These are phyloP conservation scores for Eubucco bourcierii DNA, from an alignment of 2,113 vertebrate genomes.

Conservation along the genomic window DNA sequence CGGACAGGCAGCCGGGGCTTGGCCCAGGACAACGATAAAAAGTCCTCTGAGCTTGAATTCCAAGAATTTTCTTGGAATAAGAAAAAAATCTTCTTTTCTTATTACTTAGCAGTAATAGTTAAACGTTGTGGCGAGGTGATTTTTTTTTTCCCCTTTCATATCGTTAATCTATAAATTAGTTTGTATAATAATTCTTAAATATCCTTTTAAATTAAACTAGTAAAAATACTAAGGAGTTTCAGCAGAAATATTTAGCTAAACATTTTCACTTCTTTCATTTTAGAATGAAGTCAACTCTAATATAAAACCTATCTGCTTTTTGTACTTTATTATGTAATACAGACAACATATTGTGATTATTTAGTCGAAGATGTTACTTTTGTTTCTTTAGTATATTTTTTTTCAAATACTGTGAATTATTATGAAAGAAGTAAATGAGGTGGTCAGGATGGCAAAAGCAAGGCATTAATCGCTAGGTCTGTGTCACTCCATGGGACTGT, in stretches of 20 bases:
- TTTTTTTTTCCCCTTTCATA: not conserved
- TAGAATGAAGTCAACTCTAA: not conserved
- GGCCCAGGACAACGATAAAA: not conserved
- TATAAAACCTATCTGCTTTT: not conserved
- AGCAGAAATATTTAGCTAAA: not conserved
- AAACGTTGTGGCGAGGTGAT: not conserved
- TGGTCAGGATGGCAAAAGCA: not conserved
- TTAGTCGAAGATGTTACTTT: not conserved
- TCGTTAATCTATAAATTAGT: not conserved
- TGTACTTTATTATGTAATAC: not conserved
- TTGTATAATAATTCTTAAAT: not conserved
- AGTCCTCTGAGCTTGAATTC: slow-evolving; percentile 12
- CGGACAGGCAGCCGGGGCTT: slow-evolving; percentile 7
- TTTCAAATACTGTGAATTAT: not conserved
- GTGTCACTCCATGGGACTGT: not conserved
- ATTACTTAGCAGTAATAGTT: not conserved
- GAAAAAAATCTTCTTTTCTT: too few relatives aligned
- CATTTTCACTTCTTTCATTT: slow-evolving; percentile 5
- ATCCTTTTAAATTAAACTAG: not conserved
- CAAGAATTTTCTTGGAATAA: too few relatives aligned
- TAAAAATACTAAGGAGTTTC: slow-evolving; percentile 14
- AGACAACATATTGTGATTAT: not conserved
- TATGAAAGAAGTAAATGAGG: not conserved
- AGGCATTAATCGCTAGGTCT: not conserved
- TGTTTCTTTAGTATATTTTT: not conserved